These are phyloP conservation scores for Drosophila conformis DNA, from an alignment of 2,888 invertebrate species.

Conservation along the genomic window DNA sequence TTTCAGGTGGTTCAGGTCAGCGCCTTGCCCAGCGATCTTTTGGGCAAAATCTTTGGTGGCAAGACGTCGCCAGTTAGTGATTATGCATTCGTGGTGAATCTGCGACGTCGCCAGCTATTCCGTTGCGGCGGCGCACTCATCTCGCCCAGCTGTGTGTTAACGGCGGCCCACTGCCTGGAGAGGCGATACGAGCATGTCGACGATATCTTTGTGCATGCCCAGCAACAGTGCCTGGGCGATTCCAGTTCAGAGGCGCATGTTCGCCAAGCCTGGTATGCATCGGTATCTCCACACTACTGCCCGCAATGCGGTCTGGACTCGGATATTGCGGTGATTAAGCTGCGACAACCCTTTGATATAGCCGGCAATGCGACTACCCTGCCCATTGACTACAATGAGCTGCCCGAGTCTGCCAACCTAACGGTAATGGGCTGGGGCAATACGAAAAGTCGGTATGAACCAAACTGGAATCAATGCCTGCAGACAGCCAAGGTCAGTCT, in stretches of 20 bases:
- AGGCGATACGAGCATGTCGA: slow-evolving; percentile 2
- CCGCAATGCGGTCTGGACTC: slow-evolving; percentile 3
- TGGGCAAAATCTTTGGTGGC: slow-evolving; percentile 53
- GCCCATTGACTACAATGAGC: slow-evolving; percentile 45
- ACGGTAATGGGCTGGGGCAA: slow-evolving; percentile 70
- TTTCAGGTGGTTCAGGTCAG: slow-evolving; percentile 8
- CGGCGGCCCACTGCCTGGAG: slow-evolving; percentile 69
- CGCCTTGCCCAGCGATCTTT: background rate
- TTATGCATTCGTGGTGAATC: slow-evolving; percentile 57
- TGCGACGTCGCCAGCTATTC: slow-evolving; percentile 36
- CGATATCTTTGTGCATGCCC: slow-evolving; percentile 49
- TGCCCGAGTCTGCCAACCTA: slow-evolving; percentile 37
- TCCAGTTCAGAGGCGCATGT: slow-evolving; percentile 12
- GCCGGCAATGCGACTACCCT: slow-evolving; percentile 19
- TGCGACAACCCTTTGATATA: slow-evolving; percentile 43
- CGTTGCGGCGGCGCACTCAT: slow-evolving; percentile 58
- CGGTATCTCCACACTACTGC: slow-evolving; percentile 13
- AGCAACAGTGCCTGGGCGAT: slow-evolving; percentile 53
- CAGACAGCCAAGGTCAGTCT: slow-evolving; percentile 46
- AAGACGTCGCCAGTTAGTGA: slow-evolving; percentile 15
- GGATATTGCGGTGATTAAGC: slow-evolving; percentile 55
- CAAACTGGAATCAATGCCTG: slow-evolving; percentile 46
- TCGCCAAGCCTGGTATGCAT: slow-evolving; percentile 34
- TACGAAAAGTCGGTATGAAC: background rate
- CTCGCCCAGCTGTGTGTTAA: slow-evolving; percentile 62